Evolutionary conservation across 2,797 vertebrate genomes (phyloP).

Genomic region (Oreochromis grahami): DNA sequence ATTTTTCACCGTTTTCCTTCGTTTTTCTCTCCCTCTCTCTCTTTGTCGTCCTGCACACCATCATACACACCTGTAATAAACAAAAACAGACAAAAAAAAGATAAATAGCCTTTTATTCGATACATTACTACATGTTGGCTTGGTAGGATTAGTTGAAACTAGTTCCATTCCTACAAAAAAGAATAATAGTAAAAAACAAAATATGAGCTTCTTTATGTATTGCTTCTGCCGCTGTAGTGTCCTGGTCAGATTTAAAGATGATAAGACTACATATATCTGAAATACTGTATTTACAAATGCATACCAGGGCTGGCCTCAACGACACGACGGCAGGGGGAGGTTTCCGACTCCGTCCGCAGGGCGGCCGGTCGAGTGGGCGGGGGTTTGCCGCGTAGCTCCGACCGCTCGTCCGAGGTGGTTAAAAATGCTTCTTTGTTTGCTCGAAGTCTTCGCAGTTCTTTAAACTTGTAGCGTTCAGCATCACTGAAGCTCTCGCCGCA

Average conservation of each 20-base stretch:
- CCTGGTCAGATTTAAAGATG: slow-evolving; percentile 65
- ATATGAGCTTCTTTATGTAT: slow-evolving; percentile 70
- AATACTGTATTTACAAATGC: slow-evolving; percentile 73
- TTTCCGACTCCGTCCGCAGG: slow-evolving; percentile 14
- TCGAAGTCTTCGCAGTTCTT: slow-evolving; percentile 23
- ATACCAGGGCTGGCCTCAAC: slow-evolving; percentile 61
- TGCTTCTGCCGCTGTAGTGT: slow-evolving; percentile 74
- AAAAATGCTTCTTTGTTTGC: slow-evolving; percentile 1
- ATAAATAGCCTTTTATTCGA: slow-evolving; percentile 65
- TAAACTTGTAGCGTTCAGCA: slow-evolving; percentile 6
- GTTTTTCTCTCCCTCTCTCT: background rate
- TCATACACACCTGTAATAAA: slow-evolving; percentile 58
- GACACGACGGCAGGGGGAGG: background rate
- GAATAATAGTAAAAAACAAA: slow-evolving; percentile 55
- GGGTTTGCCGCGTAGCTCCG: background rate
- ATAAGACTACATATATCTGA: slow-evolving; percentile 70
- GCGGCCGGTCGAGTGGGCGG: background rate
- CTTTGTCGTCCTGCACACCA: slow-evolving; percentile 33
- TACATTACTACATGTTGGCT: slow-evolving; percentile 66
- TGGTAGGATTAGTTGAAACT: slow-evolving; percentile 63
- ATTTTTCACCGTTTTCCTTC: background rate
- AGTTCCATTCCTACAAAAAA: slow-evolving; percentile 70
- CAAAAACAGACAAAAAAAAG: slow-evolving; percentile 40
- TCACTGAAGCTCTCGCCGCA: background rate
- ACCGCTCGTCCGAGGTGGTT: background rate